Percentiles rank a stretch among this genome's conserved stretches.
These are phyloP conservation scores for Thermophis baileyi DNA, from an alignment of 2,113 vertebrate species.

Conservation along the genomic window DNA sequence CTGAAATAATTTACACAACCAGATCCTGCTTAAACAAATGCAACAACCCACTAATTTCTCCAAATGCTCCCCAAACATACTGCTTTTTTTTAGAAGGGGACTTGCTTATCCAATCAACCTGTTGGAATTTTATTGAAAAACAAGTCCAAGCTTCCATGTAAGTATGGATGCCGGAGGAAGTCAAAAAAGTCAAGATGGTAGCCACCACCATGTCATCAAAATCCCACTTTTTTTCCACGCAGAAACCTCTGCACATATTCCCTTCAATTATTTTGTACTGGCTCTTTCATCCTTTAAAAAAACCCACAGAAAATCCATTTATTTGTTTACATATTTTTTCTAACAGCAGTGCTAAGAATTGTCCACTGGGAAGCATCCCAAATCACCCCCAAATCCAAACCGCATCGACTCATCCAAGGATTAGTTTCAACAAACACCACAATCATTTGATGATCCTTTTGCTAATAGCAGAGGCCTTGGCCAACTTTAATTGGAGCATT, in stretches of 20 bases:
- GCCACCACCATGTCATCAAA: not conserved
- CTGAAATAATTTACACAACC: not conserved
- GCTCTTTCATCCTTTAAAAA: not conserved
- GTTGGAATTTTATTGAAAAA: not conserved
- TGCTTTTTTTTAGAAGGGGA: not conserved
- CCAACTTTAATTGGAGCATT: not conserved
- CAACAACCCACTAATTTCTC: not conserved
- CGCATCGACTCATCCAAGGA: not conserved
- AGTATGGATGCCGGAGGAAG: not conserved
- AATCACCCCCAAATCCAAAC: not conserved
- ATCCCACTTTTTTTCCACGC: not conserved
- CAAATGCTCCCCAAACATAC: not conserved
- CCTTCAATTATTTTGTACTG: not conserved
- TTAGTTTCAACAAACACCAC: not conserved
- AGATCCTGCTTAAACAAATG: not conserved
- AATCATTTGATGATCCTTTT: not conserved
- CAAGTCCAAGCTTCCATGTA: not conserved
- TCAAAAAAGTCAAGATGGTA: not conserved
- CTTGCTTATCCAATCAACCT: not conserved
- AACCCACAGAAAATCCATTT: not conserved
- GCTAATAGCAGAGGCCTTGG: not conserved
- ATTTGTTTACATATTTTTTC: not conserved
- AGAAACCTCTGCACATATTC: not conserved
- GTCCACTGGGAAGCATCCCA: not conserved
- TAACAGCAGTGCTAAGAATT: not conserved